These are phyloP conservation scores for Pantherophis guttatus DNA, from an alignment of 2,113 vertebrate genomes.

Conservation along the genomic window DNA sequence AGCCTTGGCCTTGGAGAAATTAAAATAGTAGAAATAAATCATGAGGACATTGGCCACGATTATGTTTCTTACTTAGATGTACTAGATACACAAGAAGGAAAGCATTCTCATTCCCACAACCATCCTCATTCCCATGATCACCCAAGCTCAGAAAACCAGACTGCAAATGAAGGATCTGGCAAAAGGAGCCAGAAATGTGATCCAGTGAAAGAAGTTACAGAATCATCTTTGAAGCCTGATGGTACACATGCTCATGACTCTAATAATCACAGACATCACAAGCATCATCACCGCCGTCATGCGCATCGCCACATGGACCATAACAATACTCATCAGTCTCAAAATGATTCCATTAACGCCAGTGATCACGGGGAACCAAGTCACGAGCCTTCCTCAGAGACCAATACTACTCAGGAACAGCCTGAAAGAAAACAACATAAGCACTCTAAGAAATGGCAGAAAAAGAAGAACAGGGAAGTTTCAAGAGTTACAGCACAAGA, in stretches of 20 bases:
- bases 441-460: conserved; percentile 70
- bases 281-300: conserved; percentile 56
- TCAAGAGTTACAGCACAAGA: conserved; percentile 56
- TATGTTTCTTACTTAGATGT: conserved; percentile 90
- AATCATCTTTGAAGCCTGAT: conserved; percentile 48
- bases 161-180: conserved; percentile 37
- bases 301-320: conserved; percentile 60
- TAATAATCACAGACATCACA: conserved; percentile 46
- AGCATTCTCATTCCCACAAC: conserved; percentile 76
- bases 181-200: conserved; percentile 67
- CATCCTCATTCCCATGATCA: conserved; percentile 63
- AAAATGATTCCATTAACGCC: conserved; percentile 55
- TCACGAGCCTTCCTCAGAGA: conserved; percentile 64
- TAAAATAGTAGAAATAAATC: conserved; percentile 83
- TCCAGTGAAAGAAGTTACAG: conserved; percentile 52
- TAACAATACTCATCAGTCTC: conserved; percentile 61
- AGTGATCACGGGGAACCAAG: conserved; percentile 61
- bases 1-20: conserved; percentile 92
- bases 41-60: conserved; percentile 91
- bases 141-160: conserved; percentile 67
- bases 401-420: conserved; percentile 74
- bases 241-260: conserved; percentile 57
- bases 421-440: conserved; percentile 66
- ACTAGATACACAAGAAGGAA: conserved; percentile 85
- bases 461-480: conserved; percentile 66